Evolutionary conservation across 1,140 invertebrate genomes (phyloP).

Genomic region (Pseudachorutes palmiensis): DNA sequence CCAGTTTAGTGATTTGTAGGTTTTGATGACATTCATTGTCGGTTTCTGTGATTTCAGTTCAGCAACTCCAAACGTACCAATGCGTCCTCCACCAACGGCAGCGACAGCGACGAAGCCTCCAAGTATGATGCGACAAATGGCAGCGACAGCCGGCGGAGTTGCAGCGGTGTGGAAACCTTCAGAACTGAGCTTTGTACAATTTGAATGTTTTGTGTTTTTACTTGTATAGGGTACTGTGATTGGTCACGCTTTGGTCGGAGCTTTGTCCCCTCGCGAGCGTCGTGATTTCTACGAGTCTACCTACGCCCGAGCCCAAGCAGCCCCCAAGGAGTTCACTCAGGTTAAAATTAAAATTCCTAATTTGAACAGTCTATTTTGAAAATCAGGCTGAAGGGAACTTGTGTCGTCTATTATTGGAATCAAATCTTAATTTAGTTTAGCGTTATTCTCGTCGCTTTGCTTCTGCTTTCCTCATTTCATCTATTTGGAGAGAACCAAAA

Average conservation of each 20-base stretch:
- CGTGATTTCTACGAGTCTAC: background rate
- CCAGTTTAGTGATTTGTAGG: background rate
- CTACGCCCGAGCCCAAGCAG: background rate
- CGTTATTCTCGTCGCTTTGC: background rate
- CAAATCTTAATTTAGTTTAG: background rate
- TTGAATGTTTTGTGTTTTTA: background rate
- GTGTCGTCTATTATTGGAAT: constrained; percentile 11
- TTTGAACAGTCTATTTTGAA: constrained; percentile 8
- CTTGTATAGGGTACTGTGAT: background rate
- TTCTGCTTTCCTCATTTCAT: too few species aligned
- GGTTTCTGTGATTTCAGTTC: too few species aligned
- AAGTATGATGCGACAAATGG: constrained; percentile 6
- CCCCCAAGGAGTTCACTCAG: too few species aligned
- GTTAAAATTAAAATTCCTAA: too few species aligned
- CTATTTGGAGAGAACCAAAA: background rate
- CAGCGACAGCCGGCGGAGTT: constrained; percentile 6
- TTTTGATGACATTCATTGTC: too few species aligned
- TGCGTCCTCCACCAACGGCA: background rate
- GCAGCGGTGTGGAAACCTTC: background rate
- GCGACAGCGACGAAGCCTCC: background rate
- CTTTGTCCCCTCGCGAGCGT: background rate
- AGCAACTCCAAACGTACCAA: too few species aligned
- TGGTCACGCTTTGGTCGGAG: constrained; percentile 6
- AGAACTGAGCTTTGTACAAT: background rate
- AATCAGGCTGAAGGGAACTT: background rate